A percentile compares a stretch with the other conserved stretches of the same genome.
Conservation (phyloP, 2,113 vertebrate genomes). For the Tetrao urogallus region DNA sequence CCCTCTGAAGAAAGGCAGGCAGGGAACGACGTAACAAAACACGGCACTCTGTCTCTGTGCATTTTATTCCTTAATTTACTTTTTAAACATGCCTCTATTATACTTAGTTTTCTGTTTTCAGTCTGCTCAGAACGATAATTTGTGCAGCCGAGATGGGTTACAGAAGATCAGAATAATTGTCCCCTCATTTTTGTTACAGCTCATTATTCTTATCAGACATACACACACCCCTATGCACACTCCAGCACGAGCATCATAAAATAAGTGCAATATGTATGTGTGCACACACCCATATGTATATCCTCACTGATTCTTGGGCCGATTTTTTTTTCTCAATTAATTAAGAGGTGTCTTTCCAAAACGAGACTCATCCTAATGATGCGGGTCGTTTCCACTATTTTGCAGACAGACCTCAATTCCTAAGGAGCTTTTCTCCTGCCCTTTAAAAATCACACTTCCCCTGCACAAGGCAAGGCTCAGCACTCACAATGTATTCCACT, state of each 20-base stretch:
- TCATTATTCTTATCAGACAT: slow-evolving; percentile 54
- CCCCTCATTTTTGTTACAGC: slow-evolving; percentile 26
- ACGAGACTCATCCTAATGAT: not conserved
- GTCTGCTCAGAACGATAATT: slow-evolving; percentile 30
- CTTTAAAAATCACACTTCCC: not conserved
- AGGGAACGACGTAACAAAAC: slow-evolving; percentile 36
- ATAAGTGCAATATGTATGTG: not conserved
- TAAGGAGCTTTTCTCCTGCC: not conserved
- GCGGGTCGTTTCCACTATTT: not conserved
- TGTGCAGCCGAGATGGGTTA: not conserved
- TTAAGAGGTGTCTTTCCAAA: not conserved
- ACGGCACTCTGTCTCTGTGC: slow-evolving; percentile 27
- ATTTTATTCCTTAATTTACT: slow-evolving; percentile 33
- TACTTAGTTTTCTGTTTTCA: slow-evolving; percentile 9
- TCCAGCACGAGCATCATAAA: slow-evolving; percentile 15
- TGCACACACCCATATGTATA: not conserved
- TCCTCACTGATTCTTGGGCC: not conserved
- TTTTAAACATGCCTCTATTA: slow-evolving; percentile 8
- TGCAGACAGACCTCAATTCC: not conserved
- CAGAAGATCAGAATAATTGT: slow-evolving; percentile 32
- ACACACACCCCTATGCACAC: not conserved
- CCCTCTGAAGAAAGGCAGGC: slow-evolving; percentile 28
- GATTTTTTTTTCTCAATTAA: slow-evolving; percentile 40
- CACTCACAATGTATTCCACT: not conserved
- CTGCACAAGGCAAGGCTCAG: not conserved